Base-by-base conservation (phyloP, 2,888 invertebrate species). In the Metopia argyrocephala region DNA sequence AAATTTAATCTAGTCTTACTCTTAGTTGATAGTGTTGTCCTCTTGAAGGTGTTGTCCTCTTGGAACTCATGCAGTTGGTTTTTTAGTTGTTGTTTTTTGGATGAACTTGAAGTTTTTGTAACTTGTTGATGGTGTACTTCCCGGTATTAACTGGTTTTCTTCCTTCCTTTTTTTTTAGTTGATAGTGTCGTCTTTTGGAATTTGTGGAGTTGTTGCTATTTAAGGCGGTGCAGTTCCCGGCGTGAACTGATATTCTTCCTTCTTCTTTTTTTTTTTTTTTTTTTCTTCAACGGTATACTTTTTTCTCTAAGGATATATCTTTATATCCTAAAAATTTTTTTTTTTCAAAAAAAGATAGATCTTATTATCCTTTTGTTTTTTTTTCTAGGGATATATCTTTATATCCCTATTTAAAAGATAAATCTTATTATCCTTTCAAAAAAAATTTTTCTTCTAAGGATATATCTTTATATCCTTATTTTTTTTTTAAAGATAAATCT, bases 1-100 rank as follows among this genome's bases (percentile, higher is more conserved):
- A 1, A 27, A 57, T 27, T 27, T 57, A 62, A 62, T 23, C 45
- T 62, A 62, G 21, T 62, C 15, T 62, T 62, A 62, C 62, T 62
- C n/a, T 61, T 61, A 9, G 50, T 50, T 23, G 21, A 21, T 61
- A 21, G 6, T 62, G 23, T 62, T 21, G 56, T 56, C 28, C 28
- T 7, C n/a, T 56, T 56, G 27, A 18, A 28, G 56, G 18, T 56
- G 56, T 56, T 56, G 28, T 54, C 2, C 25, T 54, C 15, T 23
- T 54, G 52, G 52, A 52, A 52, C 54, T 54, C 4, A 25, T 54
- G n/a, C 54, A 54, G 12, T 23, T 54, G 15, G n/a, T n/a, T n/a
- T n/a, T n/a, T n/a, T n/a, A n/a, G n/a, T 7, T 28, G 28, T 6
- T 28, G 28, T 56, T 56, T 56, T 56, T 21, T 20, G 4, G 52